phyloP scores from a whole-genome alignment of 2,113 vertebrate species.

The human (Homo sapiens) region GRCh38 chr1:2592001-2592500 shows the following conservation, averaged over 20 bases:
- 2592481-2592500: no score
- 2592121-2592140: neutral
- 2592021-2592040: constrained; percentile 88
- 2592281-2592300: no score
- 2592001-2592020: constrained; percentile 92
- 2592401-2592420: no score
- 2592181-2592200: no score
- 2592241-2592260: fast-evolving
- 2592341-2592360: no score
- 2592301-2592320: no score
- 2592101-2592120: neutral
- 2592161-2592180: fast-evolving
- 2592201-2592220: neutral
- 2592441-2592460: neutral
- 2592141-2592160: neutral
- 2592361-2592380: neutral
- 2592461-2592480: neutral
- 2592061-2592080: neutral
- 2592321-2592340: no score
- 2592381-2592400: neutral
- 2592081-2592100: neutral
- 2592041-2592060: neutral
- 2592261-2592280: neutral
- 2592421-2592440: neutral
- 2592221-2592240: neutral